Base-by-base conservation (phyloP, 2,888 invertebrate genomes). In the Drosophila tanythrix region DNA sequence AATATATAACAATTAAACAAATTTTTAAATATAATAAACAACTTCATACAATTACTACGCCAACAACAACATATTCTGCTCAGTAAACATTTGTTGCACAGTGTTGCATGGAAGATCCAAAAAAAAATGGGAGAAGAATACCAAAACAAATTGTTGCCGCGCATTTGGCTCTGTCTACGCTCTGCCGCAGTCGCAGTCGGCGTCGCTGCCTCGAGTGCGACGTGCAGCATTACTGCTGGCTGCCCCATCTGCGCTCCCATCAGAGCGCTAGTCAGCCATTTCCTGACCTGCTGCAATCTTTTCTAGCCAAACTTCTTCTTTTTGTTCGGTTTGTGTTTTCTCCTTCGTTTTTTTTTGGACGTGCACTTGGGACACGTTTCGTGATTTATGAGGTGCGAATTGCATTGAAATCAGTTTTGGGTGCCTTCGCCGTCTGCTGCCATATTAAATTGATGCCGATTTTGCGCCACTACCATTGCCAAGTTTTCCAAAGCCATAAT, bases 321-420 rank as follows among this genome's bases (percentile, higher is more conserved):
- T 33, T 40, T 11, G 29, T 33, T 21, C 11, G 21, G n/a, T 46
- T 46, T 46, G 13, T 56, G 18, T 57, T 38, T 38, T 31, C 25
- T 38, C 38, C 33, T 48, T 50, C 38, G 8, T 40, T 50, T 38
- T 55, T 51, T 53, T 70, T 58, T 43, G 61, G 80, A 72, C 74
- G 61, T 89, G 83, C 85, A 85, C 91, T 91, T 86, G 88, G 88
- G 92, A 91, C 92, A 92, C 92, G 92, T 91, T 92, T 92, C 90
- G 90, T 92, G 92, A 92, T 92, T 92, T 92, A 92, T 92, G 92
- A 92, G 92, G 92, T 92, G 92, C 89, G 91, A 92, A 92, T 92
- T 92, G 92, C 90, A 91, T 89, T 89, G 88, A 92, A 91, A 90
- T 87, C 88, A 88, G 85, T 90, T 88, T 70, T 69, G 76, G 69